Evolutionary conservation across 2,888 invertebrate species (phyloP), one percentile per base, ranked within the genome.

Genomic region (Herminia tarsipennalis): DNA sequence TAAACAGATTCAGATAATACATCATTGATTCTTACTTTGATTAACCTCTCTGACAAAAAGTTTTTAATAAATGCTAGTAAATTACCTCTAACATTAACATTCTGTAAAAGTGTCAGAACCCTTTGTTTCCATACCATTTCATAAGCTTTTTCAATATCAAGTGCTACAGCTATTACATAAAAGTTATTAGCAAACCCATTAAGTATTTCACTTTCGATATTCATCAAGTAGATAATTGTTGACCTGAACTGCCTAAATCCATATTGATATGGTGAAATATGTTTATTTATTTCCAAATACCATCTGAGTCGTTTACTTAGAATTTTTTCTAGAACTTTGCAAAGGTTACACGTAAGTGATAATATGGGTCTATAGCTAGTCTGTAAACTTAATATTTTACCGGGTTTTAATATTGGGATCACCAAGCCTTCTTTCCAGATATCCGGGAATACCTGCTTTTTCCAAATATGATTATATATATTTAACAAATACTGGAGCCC

Each of bases 251-350:
- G 49, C 2, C 53, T 24, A 30, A 56, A 56, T 17, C 56, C 56
- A 21, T 16, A 57, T 38, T 56, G 53, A 17, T 34, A 43, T 6
- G 40, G 25, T 2, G 51, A 38, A n/a, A 42, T 6, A 8, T 8
- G 21, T 6, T 41, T 10, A 12, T 41, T 41, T 2, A 5, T 14
- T 27, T 50, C 44, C 22, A 50, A 2, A 22, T 35, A 39, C 54
- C 54, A 58, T 35, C 43, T 42, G 1, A 57, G 21, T 43, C 54
- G 30, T 24, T 33, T 41, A 33, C 48, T 48, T 16, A 57, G 33
- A 21, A 52, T 43, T 46, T 55, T 58, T 49, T 28, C 56, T 50
- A 40, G 45, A 56, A 27, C 34, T n/a, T n/a, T n/a, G n/a, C n/a
- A n/a, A n/a, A n/a, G n/a, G n/a, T n/a, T n/a, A n/a, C n/a, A n/a